Conservation (phyloP, 2,113 vertebrate species). For the Genyomyrus donnyi region DNA sequence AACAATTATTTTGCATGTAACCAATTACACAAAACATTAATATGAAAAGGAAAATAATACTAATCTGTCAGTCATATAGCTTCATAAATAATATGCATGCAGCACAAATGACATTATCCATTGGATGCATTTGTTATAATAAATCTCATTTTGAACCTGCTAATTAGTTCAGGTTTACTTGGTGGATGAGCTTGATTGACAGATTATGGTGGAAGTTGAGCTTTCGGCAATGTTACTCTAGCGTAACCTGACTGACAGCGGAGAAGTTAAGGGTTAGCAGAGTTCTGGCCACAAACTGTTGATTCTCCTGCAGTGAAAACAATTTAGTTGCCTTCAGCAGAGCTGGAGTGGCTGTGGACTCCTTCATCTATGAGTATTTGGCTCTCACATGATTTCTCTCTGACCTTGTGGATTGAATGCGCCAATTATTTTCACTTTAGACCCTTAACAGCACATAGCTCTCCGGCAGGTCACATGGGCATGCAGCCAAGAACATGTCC, state of each 20-base stretch:
- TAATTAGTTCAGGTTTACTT: neutral
- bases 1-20: neutral
- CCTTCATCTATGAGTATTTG: neutral
- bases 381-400: neutral
- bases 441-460: neutral
- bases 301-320: neutral
- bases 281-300: neutral
- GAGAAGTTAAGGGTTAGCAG: neutral
- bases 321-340: conserved; percentile 5
- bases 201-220: neutral
- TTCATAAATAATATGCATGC: neutral
- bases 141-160: neutral
- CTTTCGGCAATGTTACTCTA: neutral
- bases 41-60: neutral
- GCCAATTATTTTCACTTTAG: conserved; percentile 11
- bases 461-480: neutral
- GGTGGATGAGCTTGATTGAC: neutral
- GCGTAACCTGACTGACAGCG: neutral
- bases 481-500: neutral
- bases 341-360: neutral
- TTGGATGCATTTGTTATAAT: neutral
- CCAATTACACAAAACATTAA: neutral
- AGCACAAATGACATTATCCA: neutral
- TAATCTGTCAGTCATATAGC: neutral
- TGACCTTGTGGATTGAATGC: neutral